Base-by-base conservation (phyloP, 2,888 invertebrate species). In the Theodoxus fluviatilis region DNA sequence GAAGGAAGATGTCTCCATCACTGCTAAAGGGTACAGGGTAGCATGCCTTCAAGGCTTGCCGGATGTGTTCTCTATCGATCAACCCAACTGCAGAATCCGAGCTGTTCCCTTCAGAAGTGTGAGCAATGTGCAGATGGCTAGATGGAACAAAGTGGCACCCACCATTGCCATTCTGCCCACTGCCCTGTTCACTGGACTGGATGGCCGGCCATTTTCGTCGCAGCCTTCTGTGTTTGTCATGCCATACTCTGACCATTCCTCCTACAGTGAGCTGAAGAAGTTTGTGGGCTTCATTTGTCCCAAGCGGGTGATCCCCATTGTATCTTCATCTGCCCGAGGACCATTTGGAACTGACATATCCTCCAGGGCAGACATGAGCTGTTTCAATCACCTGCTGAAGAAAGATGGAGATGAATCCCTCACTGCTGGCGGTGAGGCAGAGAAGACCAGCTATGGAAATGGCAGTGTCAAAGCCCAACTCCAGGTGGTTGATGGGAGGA, bases 171-270 rank as follows among this genome's bases (percentile, higher is more conserved):
- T 87, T 63, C 65, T 86, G 31, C 84, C 86, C 6, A 84, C 86
- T 25, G 84, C 85, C 3, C 73, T 86, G 15, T 86, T 79, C 73
- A 74, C 73, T 37, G 84, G 81, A 0, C 68, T 81, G 25, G 76
- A 77, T 43, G 75, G 76, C 3, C 66, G 72, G 12, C 81, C 82
- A 1, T 86, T 78, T 74, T 67, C 66, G 22, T 78, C 80, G 52
- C 72, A 75, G n/a, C 69, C 75, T 3, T 78, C 84, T 52, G 78
- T 87, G 1, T 83, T 80, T 77, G 74, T 85, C 22, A 81, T 88
- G 6, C 86, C 86, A 1, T 88, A 87, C 75, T 88, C 88, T 3
- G 87, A 88, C 73, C 88, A 88, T 73, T 84, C 84, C 40, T 86
- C 86, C 0, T 87, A 80, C 75, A 22, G 73, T 35, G 88, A 88